Conservation (phyloP, 2,888 invertebrate species). For the Hypolimnas misippus region DNA sequence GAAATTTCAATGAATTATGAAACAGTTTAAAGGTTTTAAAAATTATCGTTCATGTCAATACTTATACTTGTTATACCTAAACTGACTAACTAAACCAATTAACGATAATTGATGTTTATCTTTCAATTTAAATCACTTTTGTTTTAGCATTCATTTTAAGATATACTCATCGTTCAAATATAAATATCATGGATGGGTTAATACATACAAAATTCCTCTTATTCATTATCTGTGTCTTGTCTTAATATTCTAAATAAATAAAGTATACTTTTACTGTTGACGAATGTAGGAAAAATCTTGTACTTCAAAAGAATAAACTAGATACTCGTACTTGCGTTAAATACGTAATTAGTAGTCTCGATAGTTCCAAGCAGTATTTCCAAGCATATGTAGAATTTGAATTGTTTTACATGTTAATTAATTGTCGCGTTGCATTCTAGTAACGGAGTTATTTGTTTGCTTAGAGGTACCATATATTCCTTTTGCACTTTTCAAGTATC, state of each 20-base stretch:
- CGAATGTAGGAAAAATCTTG: background rate
- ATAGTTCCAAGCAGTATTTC: constrained; percentile 29
- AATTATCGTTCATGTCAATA: too few relatives aligned
- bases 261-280: background rate
- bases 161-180: too few relatives aligned
- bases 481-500: background rate
- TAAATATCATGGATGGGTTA: too few relatives aligned
- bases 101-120: too few relatives aligned
- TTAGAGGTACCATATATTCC: background rate
- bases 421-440: constrained; percentile 13
- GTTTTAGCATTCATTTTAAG: too few relatives aligned
- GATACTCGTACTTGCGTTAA: background rate
- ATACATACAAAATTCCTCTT: too few relatives aligned
- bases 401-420: constrained; percentile 18
- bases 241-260: background rate
- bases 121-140: too few relatives aligned
- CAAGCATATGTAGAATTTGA: constrained; percentile 7
- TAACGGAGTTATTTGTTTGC: constrained; percentile 6
- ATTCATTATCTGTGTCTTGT: background rate
- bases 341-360: constrained; percentile 7
- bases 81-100: too few relatives aligned
- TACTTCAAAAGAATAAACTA: background rate
- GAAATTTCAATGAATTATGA: too few relatives aligned
- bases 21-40: too few relatives aligned
- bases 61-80: too few relatives aligned